These are phyloP conservation scores for Reinhardtius hippoglossoides DNA, from an alignment of 2,113 vertebrate species.

Conservation along the genomic window DNA sequence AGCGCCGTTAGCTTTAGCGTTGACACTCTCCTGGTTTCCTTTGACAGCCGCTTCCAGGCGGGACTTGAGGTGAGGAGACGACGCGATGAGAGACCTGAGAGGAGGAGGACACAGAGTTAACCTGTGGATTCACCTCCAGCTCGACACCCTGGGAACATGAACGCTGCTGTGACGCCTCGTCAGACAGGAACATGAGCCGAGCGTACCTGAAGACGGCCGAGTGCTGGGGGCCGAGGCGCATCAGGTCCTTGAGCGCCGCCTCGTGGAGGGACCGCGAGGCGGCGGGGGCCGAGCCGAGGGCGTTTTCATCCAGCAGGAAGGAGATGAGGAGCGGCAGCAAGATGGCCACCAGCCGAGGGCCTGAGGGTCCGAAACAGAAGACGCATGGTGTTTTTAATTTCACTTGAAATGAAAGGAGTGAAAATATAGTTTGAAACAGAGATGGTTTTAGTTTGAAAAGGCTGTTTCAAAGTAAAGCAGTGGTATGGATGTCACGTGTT, in stretches of 20 bases:
- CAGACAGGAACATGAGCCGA: not conserved
- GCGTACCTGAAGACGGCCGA: conserved; percentile 86
- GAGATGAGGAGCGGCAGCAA: conserved; percentile 92
- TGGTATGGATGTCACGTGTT: not conserved
- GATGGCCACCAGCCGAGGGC: conserved; percentile 85
- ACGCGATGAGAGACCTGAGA: conserved; percentile 83
- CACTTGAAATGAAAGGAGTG: no score
- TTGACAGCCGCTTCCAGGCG: conserved; percentile 91
- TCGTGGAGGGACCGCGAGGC: conserved; percentile 87
- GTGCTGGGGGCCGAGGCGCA: conserved; percentile 90
- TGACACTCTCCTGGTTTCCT: conserved; percentile 89
- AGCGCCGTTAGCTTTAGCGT: conserved; percentile 75
- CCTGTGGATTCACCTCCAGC: no score
- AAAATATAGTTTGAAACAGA: no score
- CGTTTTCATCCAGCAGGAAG: conserved; percentile 93
- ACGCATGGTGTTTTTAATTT: not conserved
- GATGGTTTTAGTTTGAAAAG: no score
- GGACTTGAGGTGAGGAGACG: conserved; percentile 89
- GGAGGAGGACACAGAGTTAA: not conserved
- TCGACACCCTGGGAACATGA: no score
- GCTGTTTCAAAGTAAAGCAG: no score
- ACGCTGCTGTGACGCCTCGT: no score
- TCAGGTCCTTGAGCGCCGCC: conserved; percentile 89
- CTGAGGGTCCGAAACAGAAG: conserved; percentile 72
- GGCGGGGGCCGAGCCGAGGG: conserved; percentile 85